phyloP scores from a whole-genome alignment of 2,888 invertebrate species.

The Timema podura region DNA sequence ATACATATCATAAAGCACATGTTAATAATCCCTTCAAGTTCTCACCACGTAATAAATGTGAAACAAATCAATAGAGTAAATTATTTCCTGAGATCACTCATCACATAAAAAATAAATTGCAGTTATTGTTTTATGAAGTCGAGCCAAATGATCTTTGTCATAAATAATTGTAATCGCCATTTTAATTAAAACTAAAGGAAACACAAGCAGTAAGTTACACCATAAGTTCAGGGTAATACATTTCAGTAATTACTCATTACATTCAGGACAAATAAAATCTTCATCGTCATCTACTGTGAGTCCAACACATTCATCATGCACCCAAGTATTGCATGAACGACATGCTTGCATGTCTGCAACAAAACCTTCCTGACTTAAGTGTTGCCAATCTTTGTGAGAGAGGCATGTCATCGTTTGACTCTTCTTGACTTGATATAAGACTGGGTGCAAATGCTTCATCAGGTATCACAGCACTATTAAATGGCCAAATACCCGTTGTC shows the following conservation, averaged over 20 bases:
- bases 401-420: not conserved
- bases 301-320: not conserved
- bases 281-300: slow-evolving; percentile 8
- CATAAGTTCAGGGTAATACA: not conserved
- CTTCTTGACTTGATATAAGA: not conserved
- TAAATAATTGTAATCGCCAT: not conserved
- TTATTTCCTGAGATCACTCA: too few species aligned
- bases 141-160: not conserved
- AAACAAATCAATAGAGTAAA: too few species aligned
- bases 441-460: not conserved
- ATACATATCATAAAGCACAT: too few species aligned
- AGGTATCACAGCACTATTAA: slow-evolving; percentile 2
- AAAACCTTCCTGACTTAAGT: not conserved
- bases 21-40: too few species aligned
- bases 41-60: too few species aligned
- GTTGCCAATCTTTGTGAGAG: not conserved
- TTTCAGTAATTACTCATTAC: not conserved
- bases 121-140: too few species aligned
- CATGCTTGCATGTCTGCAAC: too few species aligned
- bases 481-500: not conserved
- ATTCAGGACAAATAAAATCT: not conserved
- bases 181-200: not conserved
- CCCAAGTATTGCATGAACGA: slow-evolving; percentile 5
- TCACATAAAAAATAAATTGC: too few species aligned
- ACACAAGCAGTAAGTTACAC: not conserved